Conservation (phyloP, 2,797 vertebrate species). For the Cyprinodon diabolis region DNA sequence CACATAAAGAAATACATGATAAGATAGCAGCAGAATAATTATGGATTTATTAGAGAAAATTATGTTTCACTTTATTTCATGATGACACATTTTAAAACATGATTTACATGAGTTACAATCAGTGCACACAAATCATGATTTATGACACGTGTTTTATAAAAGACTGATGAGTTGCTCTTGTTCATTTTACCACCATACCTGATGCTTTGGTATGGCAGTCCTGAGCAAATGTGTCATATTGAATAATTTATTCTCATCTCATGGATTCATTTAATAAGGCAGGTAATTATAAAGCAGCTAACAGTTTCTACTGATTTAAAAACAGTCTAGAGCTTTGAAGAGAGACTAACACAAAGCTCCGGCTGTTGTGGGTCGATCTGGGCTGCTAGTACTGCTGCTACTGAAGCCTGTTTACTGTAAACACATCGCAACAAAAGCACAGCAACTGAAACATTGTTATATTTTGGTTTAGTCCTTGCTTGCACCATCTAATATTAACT, state of each 20-base stretch:
- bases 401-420: constrained; percentile 12
- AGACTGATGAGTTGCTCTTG: constrained; percentile 19
- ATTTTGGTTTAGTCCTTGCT: neutral
- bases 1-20: neutral
- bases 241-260: neutral
- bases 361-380: constrained; percentile 1
- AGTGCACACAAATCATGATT: constrained; percentile 2
- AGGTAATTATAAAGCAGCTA: neutral
- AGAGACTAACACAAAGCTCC: neutral
- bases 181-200: constrained; percentile 25
- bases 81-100: neutral
- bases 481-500: neutral
- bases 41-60: neutral
- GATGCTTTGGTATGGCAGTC: constrained; percentile 11
- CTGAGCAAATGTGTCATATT: neutral
- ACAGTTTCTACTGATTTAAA: neutral
- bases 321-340: neutral
- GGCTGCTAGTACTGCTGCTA: constrained; percentile 4
- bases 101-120: neutral
- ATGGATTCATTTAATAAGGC: neutral
- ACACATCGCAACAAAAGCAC: constrained; percentile 7
- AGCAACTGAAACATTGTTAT: neutral
- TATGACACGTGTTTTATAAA: constrained; percentile 6
- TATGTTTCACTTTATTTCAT: neutral
- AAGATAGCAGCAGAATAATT: neutral